phyloP scores from a whole-genome alignment of 1,140 invertebrate genomes.

The Drosophila takahashii region DNA sequence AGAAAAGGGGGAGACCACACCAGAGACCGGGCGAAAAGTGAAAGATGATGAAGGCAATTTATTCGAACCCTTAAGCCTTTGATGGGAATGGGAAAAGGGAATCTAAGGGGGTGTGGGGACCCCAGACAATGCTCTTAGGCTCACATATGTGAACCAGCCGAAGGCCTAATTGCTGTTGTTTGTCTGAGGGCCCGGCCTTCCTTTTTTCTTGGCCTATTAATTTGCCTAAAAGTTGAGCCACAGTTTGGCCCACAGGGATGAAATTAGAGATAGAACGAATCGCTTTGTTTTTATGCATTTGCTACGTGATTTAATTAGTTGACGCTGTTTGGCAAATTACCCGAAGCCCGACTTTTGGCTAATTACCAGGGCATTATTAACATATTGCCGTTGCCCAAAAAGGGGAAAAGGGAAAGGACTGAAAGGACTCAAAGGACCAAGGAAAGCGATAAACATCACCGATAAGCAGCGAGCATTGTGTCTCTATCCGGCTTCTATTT shows the following conservation, averaged over 20 bases:
- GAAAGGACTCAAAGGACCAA: neutral
- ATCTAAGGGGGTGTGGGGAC: constrained; percentile 7
- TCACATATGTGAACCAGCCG: constrained; percentile 28
- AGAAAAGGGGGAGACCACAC: constrained; percentile 1
- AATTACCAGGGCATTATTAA: constrained; percentile 66
- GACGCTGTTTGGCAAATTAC: constrained; percentile 54
- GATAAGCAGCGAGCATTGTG: neutral
- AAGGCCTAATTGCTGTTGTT: constrained; percentile 47
- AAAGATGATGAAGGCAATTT: constrained; percentile 82
- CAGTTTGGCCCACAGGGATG: constrained; percentile 34
- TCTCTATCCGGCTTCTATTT: constrained; percentile 19
- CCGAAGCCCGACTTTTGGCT: constrained; percentile 58
- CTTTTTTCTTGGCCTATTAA: constrained; percentile 54
- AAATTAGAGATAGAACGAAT: constrained; percentile 32
- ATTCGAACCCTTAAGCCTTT: constrained; percentile 66
- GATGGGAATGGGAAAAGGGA: constrained; percentile 38
- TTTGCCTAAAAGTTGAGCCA: constrained; percentile 67
- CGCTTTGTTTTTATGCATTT: constrained; percentile 75
- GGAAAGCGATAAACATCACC: constrained; percentile 12
- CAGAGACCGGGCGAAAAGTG: constrained; percentile 32
- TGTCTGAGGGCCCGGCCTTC: constrained; percentile 15
- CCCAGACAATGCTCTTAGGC: constrained; percentile 15
- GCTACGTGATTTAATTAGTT: constrained; percentile 82
- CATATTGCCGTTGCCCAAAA: constrained; percentile 50
- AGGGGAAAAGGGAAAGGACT: neutral